Conservation (phyloP, 30 jellyfish, hydroid and myxozoan species). For the Aurelia sp. region DNA sequence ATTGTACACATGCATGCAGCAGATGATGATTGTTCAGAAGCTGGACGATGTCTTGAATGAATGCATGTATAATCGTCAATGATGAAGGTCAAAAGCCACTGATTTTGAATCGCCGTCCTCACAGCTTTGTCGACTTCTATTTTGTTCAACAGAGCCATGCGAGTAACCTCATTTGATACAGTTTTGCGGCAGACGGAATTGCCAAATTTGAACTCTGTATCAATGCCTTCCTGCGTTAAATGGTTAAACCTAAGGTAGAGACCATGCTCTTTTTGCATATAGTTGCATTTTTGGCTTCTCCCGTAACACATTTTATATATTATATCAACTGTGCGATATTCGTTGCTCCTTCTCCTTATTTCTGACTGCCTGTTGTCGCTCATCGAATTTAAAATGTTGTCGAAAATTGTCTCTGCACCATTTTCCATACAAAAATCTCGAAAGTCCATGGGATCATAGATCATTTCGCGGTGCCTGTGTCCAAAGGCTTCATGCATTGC, state of each 20-base stretch:
- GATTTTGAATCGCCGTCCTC: background rate
- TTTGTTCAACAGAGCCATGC: background rate
- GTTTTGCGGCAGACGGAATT: slow-evolving; percentile 16
- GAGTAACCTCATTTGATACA: background rate
- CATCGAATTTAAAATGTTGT: background rate
- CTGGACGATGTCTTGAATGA: background rate
- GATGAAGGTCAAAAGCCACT: too few species aligned
- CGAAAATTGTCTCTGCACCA: slow-evolving; percentile 15
- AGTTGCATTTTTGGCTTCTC: slow-evolving; percentile 16
- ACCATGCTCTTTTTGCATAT: slow-evolving; percentile 17
- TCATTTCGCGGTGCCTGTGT: background rate
- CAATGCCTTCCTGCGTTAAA: slow-evolving; percentile 14
- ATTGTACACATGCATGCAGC: background rate
- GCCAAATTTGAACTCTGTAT: slow-evolving; percentile 4
- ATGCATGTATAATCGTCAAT: too few species aligned
- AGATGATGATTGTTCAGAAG: background rate
- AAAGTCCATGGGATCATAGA: background rate
- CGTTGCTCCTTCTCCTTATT: background rate
- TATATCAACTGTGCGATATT: slow-evolving; percentile 7
- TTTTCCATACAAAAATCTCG: slow-evolving; percentile 1
- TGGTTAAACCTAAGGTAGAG: background rate
- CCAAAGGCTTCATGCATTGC: slow-evolving; percentile 13
- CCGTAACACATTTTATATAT: slow-evolving; percentile 9
- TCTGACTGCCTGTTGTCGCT: background rate
- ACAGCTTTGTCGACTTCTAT: slow-evolving; percentile 1